These are phyloP conservation scores for Palythoa heliodiscus DNA, from an alignment of 92 coral and sea anemone species.

Conservation along the genomic window DNA sequence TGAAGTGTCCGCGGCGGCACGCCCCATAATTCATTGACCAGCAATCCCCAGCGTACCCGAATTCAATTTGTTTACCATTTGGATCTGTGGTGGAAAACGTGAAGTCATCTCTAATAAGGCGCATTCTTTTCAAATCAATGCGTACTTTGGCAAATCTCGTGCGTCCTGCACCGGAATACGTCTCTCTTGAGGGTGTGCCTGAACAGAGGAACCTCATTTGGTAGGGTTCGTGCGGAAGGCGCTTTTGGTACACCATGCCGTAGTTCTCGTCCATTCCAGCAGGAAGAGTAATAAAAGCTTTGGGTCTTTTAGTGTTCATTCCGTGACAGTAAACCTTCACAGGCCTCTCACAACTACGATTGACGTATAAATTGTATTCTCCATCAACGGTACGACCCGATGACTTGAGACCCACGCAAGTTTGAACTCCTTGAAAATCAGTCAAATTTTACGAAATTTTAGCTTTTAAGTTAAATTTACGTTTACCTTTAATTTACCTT, in stretches of 20 bases:
- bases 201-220: slow-evolving; percentile 77
- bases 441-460: neutral
- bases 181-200: slow-evolving; percentile 62
- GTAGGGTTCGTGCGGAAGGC: slow-evolving; percentile 73
- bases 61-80: slow-evolving; percentile 73
- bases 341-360: slow-evolving; percentile 80
- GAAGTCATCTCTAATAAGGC: slow-evolving; percentile 75
- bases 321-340: slow-evolving; percentile 91
- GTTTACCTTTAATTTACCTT: no score
- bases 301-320: slow-evolving; percentile 84
- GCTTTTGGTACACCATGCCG: slow-evolving; percentile 80
- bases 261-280: slow-evolving; percentile 89
- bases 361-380: slow-evolving; percentile 79
- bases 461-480: neutral
- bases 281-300: slow-evolving; percentile 78
- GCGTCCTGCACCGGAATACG: slow-evolving; percentile 71
- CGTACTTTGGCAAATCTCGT: slow-evolving; percentile 84
- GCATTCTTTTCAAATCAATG: slow-evolving; percentile 76
- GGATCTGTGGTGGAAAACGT: slow-evolving; percentile 82
- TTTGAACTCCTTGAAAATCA: slow-evolving; percentile 72
- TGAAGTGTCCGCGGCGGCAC: slow-evolving; percentile 92
- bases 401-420: slow-evolving; percentile 77
- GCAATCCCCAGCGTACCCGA: slow-evolving; percentile 96
- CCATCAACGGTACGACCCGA: slow-evolving; percentile 87
- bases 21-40: slow-evolving; percentile 89